Evolutionary conservation across 1,140 invertebrate genomes (phyloP).

Genomic region (Brachionus paranguensis): DNA sequence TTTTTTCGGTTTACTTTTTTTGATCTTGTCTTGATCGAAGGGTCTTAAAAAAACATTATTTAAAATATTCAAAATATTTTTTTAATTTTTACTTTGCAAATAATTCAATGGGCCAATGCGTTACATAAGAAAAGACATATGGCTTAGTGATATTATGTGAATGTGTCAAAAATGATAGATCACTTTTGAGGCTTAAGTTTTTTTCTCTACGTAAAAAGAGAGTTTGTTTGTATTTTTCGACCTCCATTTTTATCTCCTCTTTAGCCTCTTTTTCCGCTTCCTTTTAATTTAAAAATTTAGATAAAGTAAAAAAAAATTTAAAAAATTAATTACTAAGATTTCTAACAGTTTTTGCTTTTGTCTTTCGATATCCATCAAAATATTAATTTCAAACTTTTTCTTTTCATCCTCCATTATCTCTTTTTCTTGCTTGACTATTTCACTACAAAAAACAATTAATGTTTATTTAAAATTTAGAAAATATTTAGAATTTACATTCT

Average conservation of each 20-base stretch:
- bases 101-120: conserved; percentile 12
- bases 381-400: background rate
- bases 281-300: background rate
- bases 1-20: conserved; percentile 2
- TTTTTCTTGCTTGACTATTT: background rate
- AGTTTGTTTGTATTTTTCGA: background rate
- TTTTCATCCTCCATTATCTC: background rate
- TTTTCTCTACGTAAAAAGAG: background rate
- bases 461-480: background rate
- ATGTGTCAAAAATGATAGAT: conserved; percentile 5
- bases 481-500: background rate
- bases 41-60: background rate
- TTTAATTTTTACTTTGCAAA: background rate
- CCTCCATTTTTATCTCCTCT: background rate
- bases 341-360: conserved; percentile 11
- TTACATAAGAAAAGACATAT: conserved; percentile 23
- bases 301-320: background rate
- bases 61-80: background rate
- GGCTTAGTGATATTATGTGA: background rate
- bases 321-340: background rate
- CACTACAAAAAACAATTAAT: background rate
- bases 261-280: background rate
- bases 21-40: background rate
- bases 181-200: background rate
- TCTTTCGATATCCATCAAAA: background rate